A percentile compares a stretch with the other conserved stretches of the same genome.
These are phyloP conservation scores for Drosophila neoperkinsi DNA, from an alignment of 2,888 invertebrate species.

Conservation along the genomic window DNA sequence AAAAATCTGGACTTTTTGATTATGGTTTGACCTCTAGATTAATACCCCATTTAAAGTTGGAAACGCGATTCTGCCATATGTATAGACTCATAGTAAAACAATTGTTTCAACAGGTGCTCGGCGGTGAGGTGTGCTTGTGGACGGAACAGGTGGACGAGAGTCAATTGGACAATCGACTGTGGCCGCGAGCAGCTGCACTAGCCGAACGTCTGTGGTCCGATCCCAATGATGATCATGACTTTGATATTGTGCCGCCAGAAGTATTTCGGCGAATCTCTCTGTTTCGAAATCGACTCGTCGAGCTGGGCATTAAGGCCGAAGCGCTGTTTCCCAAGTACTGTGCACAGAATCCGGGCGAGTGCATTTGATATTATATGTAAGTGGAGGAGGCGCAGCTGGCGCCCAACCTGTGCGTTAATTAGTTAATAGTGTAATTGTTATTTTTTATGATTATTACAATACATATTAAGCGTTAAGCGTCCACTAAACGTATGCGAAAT, in stretches of 20 bases:
- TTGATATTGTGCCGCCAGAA: conserved; percentile 83
- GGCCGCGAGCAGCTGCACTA: conserved; percentile 93
- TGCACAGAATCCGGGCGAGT: conserved; percentile 85
- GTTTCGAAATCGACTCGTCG: conserved; percentile 85
- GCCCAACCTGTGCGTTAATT: conserved; percentile 68
- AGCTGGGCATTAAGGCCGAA: conserved; percentile 84
- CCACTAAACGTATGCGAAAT: conserved; percentile 26
- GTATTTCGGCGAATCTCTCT: conserved; percentile 85
- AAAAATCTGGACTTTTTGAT: background rate
- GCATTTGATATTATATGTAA: conserved; percentile 85
- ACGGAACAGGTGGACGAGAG: conserved; percentile 92
- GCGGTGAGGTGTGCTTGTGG: conserved; percentile 94
- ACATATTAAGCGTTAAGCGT: conserved; percentile 35
- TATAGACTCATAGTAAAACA: background rate
- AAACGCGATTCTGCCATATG: background rate
- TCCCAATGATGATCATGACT: conserved; percentile 84
- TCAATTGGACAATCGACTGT: conserved; percentile 91
- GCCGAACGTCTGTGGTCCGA: conserved; percentile 89
- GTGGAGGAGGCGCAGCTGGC: conserved; percentile 13
- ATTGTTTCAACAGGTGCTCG: conserved; percentile 84
- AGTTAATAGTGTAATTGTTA: conserved; percentile 78
- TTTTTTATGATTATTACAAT: conserved; percentile 52
- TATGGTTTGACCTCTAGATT: no score
- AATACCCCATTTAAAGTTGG: background rate
- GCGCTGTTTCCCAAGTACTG: conserved; percentile 85